phyloP scores from a whole-genome alignment of 64 coral and sea anemone species.

The Dendronephthya gigantea region DNA sequence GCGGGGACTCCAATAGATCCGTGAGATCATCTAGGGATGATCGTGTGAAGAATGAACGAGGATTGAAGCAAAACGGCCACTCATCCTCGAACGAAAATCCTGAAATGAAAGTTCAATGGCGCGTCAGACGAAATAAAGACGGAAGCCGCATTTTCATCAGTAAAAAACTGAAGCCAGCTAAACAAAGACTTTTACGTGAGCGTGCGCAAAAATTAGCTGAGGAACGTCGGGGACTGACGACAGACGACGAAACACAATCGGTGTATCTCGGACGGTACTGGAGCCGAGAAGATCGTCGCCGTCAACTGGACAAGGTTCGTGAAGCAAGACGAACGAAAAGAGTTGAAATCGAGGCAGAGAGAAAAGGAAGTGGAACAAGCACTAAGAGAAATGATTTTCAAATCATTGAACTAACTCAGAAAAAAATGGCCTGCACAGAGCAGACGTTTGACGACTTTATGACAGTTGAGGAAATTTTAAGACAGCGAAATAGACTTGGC shows the following conservation, averaged over 20 bases:
- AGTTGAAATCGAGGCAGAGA: neutral
- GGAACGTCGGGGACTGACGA: slow-evolving; percentile 83
- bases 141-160: neutral
- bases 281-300: slow-evolving; percentile 67
- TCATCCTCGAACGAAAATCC: neutral
- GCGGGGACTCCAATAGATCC: neutral
- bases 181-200: slow-evolving; percentile 27
- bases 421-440: slow-evolving; percentile 68
- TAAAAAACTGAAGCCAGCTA: neutral
- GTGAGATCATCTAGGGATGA: neutral
- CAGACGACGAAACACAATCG: slow-evolving; percentile 84
- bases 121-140: neutral
- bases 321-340: slow-evolving; percentile 62
- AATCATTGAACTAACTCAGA: slow-evolving; percentile 87
- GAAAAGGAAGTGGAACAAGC: neutral
- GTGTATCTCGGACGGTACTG: slow-evolving; percentile 94
- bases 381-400: slow-evolving; percentile 11
- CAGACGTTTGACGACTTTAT: slow-evolving; percentile 92
- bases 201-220: slow-evolving; percentile 89
- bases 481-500: slow-evolving; percentile 70
- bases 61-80: neutral
- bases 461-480: slow-evolving; percentile 85
- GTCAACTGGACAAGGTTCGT: slow-evolving; percentile 72
- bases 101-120: neutral
- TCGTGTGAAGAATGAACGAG: neutral